Evolutionary conservation across 2,797 vertebrate species (phyloP), one percentile per base, ranked within the genome.

Genomic region (Hypotaenidia okinawae): DNA sequence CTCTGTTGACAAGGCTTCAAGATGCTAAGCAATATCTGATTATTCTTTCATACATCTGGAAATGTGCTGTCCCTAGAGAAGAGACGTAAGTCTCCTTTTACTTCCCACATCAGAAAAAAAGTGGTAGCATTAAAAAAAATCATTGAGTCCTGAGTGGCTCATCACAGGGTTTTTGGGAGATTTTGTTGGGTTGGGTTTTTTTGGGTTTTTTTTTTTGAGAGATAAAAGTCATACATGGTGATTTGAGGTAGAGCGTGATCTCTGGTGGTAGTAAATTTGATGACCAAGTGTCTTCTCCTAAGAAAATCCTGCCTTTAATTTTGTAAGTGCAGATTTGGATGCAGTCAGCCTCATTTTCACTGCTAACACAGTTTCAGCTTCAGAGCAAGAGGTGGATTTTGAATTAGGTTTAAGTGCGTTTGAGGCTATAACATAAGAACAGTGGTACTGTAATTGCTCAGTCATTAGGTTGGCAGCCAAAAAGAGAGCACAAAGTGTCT

Each of bases 301-400:
- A 74, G 61, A 61, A 94, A 69, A 67, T 61, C 35, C 70, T 73
- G 77, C 67, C 61, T 94, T 96, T 94, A 90, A 93, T 95, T 90
- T 87, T 80, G 24, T 87, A 94, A 94, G 84, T 90, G 88, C 35
- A 14, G 57, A 86, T 87, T 96, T 95, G 90, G 90, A 94, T 90
- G 70, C 75, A 70, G 72, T 61, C 23, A 1, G 43, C 77, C 45
- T 84, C 68, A 58, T 90, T 95, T 90, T 59, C 57, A 41, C 81
- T 2, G 2, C 84, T 94, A 63, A 77, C 13, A 0, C 33, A n/a
- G 75, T 85, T 91, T 80, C 52, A 80, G 18, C 78, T 89, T 87
- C 87, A 76, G 90, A 95, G 93, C 63, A 89, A 89, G 90, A 95
- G 92, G 92, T 95, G 84, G 67, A 74, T 87, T 94, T 95, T 82